Conservation (phyloP, 1,140 invertebrate genomes). For the Drosophila insularis region DNA sequence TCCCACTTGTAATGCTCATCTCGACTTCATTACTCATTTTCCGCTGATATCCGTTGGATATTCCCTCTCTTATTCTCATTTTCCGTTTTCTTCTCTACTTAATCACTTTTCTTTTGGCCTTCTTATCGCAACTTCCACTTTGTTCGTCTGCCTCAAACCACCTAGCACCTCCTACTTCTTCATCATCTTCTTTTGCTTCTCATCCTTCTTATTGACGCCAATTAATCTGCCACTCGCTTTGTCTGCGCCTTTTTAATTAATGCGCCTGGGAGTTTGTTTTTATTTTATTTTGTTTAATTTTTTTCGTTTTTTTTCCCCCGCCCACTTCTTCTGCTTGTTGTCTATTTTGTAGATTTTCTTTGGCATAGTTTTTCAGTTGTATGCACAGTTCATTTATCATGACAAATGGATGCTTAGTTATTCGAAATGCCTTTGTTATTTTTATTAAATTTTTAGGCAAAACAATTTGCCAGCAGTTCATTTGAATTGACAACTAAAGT, state of each 20-base stretch:
- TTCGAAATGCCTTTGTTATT: slow-evolving; percentile 21
- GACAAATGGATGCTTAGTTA: slow-evolving; percentile 7
- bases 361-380: slow-evolving; percentile 14
- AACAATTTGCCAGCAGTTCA: slow-evolving; percentile 6
- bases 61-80: slow-evolving; percentile 20
- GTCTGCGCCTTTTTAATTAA: slow-evolving; percentile 78
- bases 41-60: slow-evolving; percentile 75
- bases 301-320: slow-evolving; percentile 11
- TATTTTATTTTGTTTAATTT: slow-evolving; percentile 34
- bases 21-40: slow-evolving; percentile 80
- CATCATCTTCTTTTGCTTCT: slow-evolving; percentile 17
- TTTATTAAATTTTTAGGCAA: slow-evolving; percentile 11
- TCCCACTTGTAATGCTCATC: slow-evolving; percentile 23
- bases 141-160: slow-evolving; percentile 6
- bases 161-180: slow-evolving; percentile 4
- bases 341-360: neutral
- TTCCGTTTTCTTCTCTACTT: slow-evolving; percentile 43
- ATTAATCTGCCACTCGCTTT: slow-evolving; percentile 78
- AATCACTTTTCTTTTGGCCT: slow-evolving; percentile 61
- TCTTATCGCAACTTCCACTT: slow-evolving; percentile 36
- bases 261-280: slow-evolving; percentile 66
- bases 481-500: neutral
- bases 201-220: slow-evolving; percentile 66
- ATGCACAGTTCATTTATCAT: slow-evolving; percentile 12
- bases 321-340: neutral